These are phyloP conservation scores for Galerucella nymphaeae DNA, from an alignment of 2,888 invertebrate genomes.

Conservation along the genomic window DNA sequence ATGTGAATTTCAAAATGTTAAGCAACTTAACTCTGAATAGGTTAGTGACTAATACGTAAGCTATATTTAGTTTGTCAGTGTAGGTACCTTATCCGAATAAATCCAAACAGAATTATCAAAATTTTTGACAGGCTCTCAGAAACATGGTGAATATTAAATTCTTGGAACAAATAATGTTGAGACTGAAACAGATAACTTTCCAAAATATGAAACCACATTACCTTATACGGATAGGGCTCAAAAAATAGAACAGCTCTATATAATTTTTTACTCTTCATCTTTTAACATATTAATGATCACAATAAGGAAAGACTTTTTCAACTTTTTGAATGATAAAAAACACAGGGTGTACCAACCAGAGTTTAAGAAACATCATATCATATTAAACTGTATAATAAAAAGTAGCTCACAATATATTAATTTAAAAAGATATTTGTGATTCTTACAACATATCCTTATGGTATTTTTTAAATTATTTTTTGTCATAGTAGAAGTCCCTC, in stretches of 20 bases:
- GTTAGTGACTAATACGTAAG: slow-evolving; percentile 44
- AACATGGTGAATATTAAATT: not conserved
- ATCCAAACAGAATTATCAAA: slow-evolving; percentile 20
- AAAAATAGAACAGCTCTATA: too few species aligned
- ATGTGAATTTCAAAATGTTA: slow-evolving; percentile 22
- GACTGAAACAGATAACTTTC: slow-evolving; percentile 10
- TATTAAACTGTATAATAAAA: too few species aligned
- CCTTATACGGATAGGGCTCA: not conserved
- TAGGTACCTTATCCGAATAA: slow-evolving; percentile 20
- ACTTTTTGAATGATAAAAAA: too few species aligned
- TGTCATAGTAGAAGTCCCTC: slow-evolving; percentile 3
- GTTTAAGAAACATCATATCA: too few species aligned
- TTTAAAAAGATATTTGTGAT: slow-evolving; percentile 14
- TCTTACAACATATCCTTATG: slow-evolving; percentile 16
- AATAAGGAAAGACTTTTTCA: too few species aligned
- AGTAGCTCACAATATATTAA: not conserved
- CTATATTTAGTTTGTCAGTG: slow-evolving; percentile 35
- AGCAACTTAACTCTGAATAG: slow-evolving; percentile 30
- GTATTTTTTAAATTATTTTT: slow-evolving; percentile 3
- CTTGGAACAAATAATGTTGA: not conserved
- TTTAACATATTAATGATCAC: too few species aligned
- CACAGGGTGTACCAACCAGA: too few species aligned
- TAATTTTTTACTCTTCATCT: too few species aligned
- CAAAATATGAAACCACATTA: not conserved
- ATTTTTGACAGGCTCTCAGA: slow-evolving; percentile 6